These are phyloP conservation scores for Lithophane ornitopus DNA, from an alignment of 2,888 invertebrate species.

Conservation along the genomic window DNA sequence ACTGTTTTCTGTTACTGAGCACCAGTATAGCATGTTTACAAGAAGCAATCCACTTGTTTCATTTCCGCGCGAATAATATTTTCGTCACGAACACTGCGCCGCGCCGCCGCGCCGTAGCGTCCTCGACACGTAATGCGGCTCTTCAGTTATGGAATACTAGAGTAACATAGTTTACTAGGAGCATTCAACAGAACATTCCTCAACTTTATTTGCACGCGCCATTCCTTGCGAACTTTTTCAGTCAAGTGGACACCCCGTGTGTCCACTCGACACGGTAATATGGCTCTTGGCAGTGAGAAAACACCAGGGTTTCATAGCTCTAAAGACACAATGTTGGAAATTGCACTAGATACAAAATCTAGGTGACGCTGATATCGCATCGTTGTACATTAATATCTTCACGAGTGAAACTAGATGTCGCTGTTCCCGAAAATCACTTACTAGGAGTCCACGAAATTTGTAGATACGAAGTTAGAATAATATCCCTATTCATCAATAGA, in stretches of 20 bases:
- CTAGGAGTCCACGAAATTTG: neutral
- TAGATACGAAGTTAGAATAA: neutral
- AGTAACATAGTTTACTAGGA: slow-evolving; percentile 2
- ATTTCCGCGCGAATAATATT: neutral
- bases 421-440: neutral
- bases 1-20: slow-evolving; percentile 1
- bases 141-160: slow-evolving; percentile 38
- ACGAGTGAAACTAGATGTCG: slow-evolving; percentile 33
- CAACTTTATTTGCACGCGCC: neutral
- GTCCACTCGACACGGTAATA: slow-evolving; percentile 40
- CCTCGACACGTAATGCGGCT: slow-evolving; percentile 13
- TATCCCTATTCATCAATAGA: slow-evolving; percentile 27
- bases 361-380: slow-evolving; percentile 5
- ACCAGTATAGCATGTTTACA: slow-evolving; percentile 11
- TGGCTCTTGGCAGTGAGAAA: slow-evolving; percentile 32
- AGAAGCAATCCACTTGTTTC: neutral
- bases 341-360: neutral
- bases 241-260: neutral
- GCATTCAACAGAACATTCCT: slow-evolving; percentile 18
- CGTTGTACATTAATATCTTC: neutral
- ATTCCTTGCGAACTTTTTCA: neutral
- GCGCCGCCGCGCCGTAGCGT: neutral
- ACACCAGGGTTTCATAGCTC: slow-evolving; percentile 50
- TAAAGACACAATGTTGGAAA: neutral
- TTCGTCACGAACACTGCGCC: neutral